Evolutionary conservation across 2,113 vertebrate species (phyloP), one percentile per base, ranked within the genome.

Genomic region (Neomonachus schauinslandi): DNA sequence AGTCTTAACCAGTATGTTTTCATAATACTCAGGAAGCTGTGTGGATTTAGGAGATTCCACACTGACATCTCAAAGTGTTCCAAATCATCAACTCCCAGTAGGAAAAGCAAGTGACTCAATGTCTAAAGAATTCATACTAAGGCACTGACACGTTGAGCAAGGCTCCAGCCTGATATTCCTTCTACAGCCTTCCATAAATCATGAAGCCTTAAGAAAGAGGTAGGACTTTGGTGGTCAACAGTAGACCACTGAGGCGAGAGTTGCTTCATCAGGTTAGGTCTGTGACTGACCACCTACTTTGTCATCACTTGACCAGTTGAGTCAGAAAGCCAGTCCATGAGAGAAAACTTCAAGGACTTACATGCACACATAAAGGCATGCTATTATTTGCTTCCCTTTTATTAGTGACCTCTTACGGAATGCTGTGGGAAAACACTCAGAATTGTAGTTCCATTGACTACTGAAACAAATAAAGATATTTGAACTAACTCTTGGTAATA

Each of bases 391-490:
- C 98, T 98, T 97, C 89, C 22, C 94, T 97, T 98, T 98, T 98
- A 98, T 98, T 98, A 90, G 46, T 96, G 81, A 98, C 97, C 98
- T 98, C 98, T 98, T 99, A 96, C 86, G 97, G 98, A 99, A 98
- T 98, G 98, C 93, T 98, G 97, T 98, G 98, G 98, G 98, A 98
- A 99, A 97, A 97, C 91, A 97, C 77, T 97, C 98, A 98, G n/a
- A n/a, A n/a, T n/a, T 98, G 85, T 90, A 97, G 97, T 98, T 98
- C 95, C 98, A 95, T 87, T 98, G 98, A 98, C 93, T 97, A 96
- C 89, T 87, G 96, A 98, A 95, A 98, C 97, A 98, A 98, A 98
- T 77, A 94, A 97, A 89, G 96, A 69, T 89, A 53, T 93, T 79
- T 91, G 69, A 95, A 95, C 13, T 26, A 57, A 88, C 36, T 95